These are phyloP conservation scores for Malthinus flaveolus DNA, from an alignment of 2,888 invertebrate species.

Conservation along the genomic window DNA sequence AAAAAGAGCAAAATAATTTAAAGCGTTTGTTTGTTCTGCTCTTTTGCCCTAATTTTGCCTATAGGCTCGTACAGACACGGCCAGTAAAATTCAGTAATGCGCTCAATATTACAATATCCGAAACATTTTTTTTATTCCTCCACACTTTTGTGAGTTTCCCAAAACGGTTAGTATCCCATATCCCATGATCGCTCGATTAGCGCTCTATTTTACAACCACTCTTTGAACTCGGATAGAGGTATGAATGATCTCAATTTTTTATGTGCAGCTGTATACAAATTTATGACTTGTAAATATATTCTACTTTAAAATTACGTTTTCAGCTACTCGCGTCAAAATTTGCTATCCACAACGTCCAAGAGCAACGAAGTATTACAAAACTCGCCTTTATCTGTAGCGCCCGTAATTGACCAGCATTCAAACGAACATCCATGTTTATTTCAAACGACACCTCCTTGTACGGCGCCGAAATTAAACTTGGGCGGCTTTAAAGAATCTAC, in stretches of 20 bases:
- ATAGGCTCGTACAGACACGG: too few relatives aligned
- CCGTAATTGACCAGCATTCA: constrained; percentile 58
- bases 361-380: constrained; percentile 68
- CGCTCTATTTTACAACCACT: too few relatives aligned
- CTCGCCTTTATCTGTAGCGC: constrained; percentile 52
- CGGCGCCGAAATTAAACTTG: constrained; percentile 38
- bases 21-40: too few relatives aligned
- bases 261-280: not conserved
- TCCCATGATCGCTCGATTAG: too few relatives aligned
- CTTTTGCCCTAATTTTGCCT: too few relatives aligned
- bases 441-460: constrained; percentile 36
- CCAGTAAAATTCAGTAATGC: too few relatives aligned
- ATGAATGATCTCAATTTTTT: not conserved
- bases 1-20: too few relatives aligned
- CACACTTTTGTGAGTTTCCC: too few relatives aligned
- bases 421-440: constrained; percentile 49
- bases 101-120: too few relatives aligned
- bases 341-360: constrained; percentile 76
- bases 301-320: constrained; percentile 19
- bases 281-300: too few relatives aligned
- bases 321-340: constrained; percentile 88
- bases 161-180: too few relatives aligned
- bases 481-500: constrained; percentile 40
- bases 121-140: too few relatives aligned
- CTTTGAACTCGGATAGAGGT: not conserved